Evolutionary conservation across 2,888 invertebrate species (phyloP).

Genomic region (Polydrusus tereticollis): DNA sequence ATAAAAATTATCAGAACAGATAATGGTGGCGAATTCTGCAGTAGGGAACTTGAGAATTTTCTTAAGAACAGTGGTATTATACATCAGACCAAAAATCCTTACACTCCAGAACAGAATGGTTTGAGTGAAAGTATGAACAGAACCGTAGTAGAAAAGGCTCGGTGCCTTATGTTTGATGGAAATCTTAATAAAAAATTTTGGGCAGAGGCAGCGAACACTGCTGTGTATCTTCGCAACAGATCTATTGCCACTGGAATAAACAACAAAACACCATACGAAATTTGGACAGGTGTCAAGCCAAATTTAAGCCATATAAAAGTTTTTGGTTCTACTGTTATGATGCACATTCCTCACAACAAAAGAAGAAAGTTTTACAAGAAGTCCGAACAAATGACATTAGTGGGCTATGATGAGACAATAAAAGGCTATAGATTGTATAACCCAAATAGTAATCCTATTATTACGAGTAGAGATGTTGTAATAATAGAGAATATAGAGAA

Average conservation of each 20-base stretch:
- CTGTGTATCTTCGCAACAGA: slow-evolving; percentile 53
- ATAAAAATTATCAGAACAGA: too few relatives aligned
- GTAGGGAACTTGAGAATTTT: background rate
- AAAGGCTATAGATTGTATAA: slow-evolving; percentile 54
- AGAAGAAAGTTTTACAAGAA: background rate
- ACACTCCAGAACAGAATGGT: background rate
- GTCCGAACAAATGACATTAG: background rate
- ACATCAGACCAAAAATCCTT: background rate
- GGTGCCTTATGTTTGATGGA: background rate
- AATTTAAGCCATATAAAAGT: too few relatives aligned
- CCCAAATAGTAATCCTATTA: slow-evolving; percentile 35
- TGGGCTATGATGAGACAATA: too few relatives aligned
- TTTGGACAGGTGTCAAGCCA: slow-evolving; percentile 38
- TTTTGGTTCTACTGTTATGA: too few relatives aligned
- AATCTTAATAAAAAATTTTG: background rate
- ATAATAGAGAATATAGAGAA: background rate
- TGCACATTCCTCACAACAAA: background rate
- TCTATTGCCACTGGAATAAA: slow-evolving; percentile 32
- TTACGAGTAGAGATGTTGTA: slow-evolving; percentile 51
- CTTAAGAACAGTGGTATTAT: slow-evolving; percentile 21
- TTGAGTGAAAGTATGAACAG: background rate
- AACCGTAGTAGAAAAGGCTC: background rate
- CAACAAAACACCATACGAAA: background rate
- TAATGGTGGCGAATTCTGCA: background rate
- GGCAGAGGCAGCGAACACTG: slow-evolving; percentile 53